Conservation (phyloP, 2,113 vertebrate genomes). For the Oncorhynchus tshawytscha region DNA sequence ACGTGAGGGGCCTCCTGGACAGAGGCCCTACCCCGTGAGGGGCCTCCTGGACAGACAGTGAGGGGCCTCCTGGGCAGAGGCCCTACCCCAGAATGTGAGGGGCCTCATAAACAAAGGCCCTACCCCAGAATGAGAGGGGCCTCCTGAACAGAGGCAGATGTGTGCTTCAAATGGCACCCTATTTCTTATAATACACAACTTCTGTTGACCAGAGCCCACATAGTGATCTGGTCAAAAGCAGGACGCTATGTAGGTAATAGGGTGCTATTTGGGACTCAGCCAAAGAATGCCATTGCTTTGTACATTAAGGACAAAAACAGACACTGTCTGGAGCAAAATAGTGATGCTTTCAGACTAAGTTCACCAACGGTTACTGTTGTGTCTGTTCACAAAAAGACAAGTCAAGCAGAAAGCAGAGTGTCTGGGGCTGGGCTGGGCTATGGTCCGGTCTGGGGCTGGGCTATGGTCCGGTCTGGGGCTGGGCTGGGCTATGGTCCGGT, state of each 20-base stretch:
- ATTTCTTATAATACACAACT: no score
- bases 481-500: no score
- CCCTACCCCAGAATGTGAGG: slow-evolving; percentile 37
- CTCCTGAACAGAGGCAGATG: no score
- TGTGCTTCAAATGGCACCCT: no score
- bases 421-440: slow-evolving; percentile 43
- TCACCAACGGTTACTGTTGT: slow-evolving; percentile 20
- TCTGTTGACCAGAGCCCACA: no score
- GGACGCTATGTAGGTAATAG: no score
- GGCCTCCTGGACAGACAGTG: no score
- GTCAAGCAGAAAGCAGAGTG: slow-evolving; percentile 41
- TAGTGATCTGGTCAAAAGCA: no score
- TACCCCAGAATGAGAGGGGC: slow-evolving; percentile 33
- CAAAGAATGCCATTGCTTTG: slow-evolving; percentile 12
- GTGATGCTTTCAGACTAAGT: slow-evolving; percentile 43
- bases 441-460: not conserved
- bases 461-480: no score
- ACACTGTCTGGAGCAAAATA: slow-evolving; percentile 46
- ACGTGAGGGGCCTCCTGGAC: slow-evolving; percentile 32
- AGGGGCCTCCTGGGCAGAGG: not conserved
- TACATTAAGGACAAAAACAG: slow-evolving; percentile 39
- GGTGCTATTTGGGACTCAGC: no score
- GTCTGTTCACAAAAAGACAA: slow-evolving; percentile 44
- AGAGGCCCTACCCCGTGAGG: not conserved
- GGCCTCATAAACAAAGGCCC: slow-evolving; percentile 42